Conservation (phyloP, 1,140 invertebrate genomes). For the Lineus longissimus region DNA sequence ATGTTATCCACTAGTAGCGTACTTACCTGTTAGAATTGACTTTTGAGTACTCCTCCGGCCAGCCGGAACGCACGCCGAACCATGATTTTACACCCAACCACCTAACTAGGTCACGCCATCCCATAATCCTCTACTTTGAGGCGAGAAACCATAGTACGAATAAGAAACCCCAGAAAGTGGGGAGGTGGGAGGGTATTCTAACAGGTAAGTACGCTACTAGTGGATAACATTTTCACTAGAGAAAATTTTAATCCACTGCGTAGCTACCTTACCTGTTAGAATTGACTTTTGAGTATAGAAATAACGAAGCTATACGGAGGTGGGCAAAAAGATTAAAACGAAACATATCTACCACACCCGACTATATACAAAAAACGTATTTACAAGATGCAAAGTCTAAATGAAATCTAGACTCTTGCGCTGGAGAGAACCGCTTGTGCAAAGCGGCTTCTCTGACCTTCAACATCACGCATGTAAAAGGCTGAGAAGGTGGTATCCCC, state of each 20-base stretch:
- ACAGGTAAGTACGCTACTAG: conserved; percentile 2
- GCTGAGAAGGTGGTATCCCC: neutral
- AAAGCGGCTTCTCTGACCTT: neutral
- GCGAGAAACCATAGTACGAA: too few relatives aligned
- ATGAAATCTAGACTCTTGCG: too few relatives aligned
- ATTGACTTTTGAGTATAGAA: conserved; percentile 1
- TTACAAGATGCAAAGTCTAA: too few relatives aligned
- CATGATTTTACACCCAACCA: too few relatives aligned
- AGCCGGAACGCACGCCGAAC: too few relatives aligned
- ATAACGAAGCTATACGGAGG: neutral
- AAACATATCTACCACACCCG: neutral
- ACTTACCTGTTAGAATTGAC: neutral
- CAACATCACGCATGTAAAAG: conserved; percentile 4
- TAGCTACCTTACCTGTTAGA: neutral
- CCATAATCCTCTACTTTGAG: too few relatives aligned
- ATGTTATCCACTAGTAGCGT: conserved; percentile 8
- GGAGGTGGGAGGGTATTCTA: too few relatives aligned
- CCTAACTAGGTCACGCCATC: too few relatives aligned
- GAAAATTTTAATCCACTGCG: conserved; percentile 6
- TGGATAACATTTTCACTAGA: conserved; percentile 7
- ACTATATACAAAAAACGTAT: neutral
- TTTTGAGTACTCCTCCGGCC: too few relatives aligned
- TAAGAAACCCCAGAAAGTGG: too few relatives aligned
- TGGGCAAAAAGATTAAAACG: neutral
- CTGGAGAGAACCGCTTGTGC: neutral